Base-by-base conservation (phyloP, 2,113 vertebrate genomes). In the Phylloscopus trochilus region DNA sequence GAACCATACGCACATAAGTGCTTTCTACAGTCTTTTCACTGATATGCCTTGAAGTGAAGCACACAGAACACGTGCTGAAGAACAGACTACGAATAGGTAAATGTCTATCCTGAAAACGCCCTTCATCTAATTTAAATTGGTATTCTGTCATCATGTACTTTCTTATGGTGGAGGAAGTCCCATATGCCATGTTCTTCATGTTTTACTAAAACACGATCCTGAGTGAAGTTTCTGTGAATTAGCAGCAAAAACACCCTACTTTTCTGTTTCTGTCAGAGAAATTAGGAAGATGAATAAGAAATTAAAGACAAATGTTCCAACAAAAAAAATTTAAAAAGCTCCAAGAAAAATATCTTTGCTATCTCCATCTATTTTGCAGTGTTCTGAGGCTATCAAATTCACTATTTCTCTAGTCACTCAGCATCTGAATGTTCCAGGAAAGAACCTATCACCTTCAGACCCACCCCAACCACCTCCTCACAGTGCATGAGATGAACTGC, bases 1-100 rank as follows among this genome's bases (percentile, higher is more conserved):
- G 33, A 43, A 77, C 28, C 8, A 64, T 5, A 39, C 2, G 11
- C 13, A 4, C 2, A 0, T 43, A n/a, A 70, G 16, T 13, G 15
- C 23, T 66, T 84, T 47, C 52, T n/a, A 62, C 14, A 63, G 35
- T 59, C 19, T 59, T 81, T 66, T 62, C 10, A 39, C 1, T 39
- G 43, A 37, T 24, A 37, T 1, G 47, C 13, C 17, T n/a, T 58
- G 30, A 79, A 46, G 7, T 21, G 14, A 81, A 44, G n/a, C 35
- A 73, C 9, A 53, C 31, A 72, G 9, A 81, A 53, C 5, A 73
- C 0, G 2, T 67, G 43, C 35, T 66, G 39, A 86, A 77, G 23
- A 87, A 87, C 27, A 79, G 4, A 63, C 8, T 69, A 63, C 2
- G 1, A 51, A 18, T 13, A 78, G 16, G 11, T 49, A 95, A 78